Percentiles rank a stretch among this genome's conserved stretches.
Conservation (phyloP, 1,140 invertebrate genomes). For the Pemphigus obesinymphae region DNA sequence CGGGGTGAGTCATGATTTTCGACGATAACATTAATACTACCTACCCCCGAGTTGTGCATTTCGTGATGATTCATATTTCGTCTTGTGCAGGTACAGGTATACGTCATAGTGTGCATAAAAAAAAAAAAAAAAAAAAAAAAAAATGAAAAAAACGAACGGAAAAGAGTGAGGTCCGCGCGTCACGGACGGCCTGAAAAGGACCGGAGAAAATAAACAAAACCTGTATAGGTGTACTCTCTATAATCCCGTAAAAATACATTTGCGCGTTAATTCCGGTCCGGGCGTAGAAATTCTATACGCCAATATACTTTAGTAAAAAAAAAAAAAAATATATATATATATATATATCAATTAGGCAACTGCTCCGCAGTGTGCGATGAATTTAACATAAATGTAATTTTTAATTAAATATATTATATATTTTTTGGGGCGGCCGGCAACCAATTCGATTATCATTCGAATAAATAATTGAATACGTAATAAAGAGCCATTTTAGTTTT, state of each 20-base stretch:
- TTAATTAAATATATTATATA: constrained; percentile 19
- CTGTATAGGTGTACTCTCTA: no score
- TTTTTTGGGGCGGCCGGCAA: no score
- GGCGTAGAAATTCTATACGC: neutral
- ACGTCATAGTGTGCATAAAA: no score
- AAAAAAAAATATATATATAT: no score
- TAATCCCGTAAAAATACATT: neutral
- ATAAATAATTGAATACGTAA: neutral
- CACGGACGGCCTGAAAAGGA: neutral
- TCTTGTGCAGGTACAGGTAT: neutral
- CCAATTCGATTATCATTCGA: neutral
- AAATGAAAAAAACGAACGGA: no score
- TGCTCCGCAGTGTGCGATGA: neutral
- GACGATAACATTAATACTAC: neutral
- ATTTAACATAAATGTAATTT: neutral
- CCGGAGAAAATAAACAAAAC: no score
- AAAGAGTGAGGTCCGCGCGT: no score
- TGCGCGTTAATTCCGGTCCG: neutral
- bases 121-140: no score
- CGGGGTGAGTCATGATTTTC: neutral
- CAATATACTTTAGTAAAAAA: neutral
- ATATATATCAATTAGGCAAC: neutral
- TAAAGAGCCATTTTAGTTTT: neutral
- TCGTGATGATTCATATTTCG: constrained; percentile 16
- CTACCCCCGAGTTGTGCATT: constrained; percentile 6